Evolutionary conservation across 2,797 vertebrate species (phyloP), one percentile per base, ranked within the genome.

Genomic region (Huso huso): DNA sequence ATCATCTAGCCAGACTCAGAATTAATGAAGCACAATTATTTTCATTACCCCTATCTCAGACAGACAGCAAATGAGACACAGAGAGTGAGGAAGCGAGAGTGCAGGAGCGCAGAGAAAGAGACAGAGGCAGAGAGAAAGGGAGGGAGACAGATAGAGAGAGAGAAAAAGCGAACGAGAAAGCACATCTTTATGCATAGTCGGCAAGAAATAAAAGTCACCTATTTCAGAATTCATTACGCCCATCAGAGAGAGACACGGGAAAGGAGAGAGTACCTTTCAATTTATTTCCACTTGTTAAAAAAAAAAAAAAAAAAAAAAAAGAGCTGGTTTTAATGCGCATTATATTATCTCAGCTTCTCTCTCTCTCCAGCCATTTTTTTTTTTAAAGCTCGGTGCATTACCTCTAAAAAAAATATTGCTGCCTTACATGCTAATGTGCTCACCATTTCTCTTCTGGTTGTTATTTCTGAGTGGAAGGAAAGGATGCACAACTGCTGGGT

Each of bases 21-120:
- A 95, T 96, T 95, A 95, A 97, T 96, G 93, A 95, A 92, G 91
- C 91, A 93, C 89, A 93, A 95, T 95, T 93, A 95, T 95, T 94
- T 95, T 94, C 92, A 95, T 94, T 94, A 92, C 89, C 87, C 89
- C 90, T 90, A 91, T 93, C 89, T 87, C 85, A 92, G 84, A 89
- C 86, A 88, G 87, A 91, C 83, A 83, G 81, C 86, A 90, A 90
- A 92, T 86, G 81, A 92, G 84, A 91, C 80, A 83, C 77, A 86
- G 84, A 84, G 81, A 77, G 74, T 81, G 76, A 75, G 71, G 72
- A 76, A 73, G 68, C 78, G 75, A 74, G 74, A 73, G 71, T 69
- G 69, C 64, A 69, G 70, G 72, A 68, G 70, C 70, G 13, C 11
- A 70, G 66, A 69, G 74, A 76, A 77, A 80, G 67, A 51, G 68